phyloP scores from a whole-genome alignment of 2,113 vertebrate genomes.

The Syngnathoides biaculeatus region DNA sequence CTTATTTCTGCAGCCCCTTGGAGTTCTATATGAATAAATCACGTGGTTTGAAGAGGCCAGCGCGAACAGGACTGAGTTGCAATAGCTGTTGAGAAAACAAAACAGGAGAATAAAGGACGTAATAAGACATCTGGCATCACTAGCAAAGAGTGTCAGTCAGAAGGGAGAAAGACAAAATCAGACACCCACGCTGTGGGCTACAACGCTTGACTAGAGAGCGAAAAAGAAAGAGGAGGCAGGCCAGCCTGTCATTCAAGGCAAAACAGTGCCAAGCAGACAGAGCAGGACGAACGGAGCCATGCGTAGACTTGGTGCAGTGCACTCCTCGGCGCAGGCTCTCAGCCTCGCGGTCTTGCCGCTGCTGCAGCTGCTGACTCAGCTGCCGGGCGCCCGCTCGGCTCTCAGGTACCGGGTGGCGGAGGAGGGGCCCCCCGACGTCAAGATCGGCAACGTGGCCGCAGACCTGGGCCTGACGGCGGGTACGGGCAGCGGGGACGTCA shows the following conservation, averaged over 20 bases:
- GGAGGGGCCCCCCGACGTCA: constrained; percentile 90
- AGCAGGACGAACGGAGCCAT: constrained; percentile 57
- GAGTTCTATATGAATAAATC: constrained; percentile 28
- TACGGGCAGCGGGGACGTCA: constrained; percentile 87
- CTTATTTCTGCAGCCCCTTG: constrained; percentile 40
- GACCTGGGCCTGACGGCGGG: constrained; percentile 79
- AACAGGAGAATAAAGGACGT: not conserved
- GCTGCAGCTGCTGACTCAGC: constrained; percentile 85
- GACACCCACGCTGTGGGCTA: constrained; percentile 51
- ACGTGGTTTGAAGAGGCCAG: constrained; percentile 17
- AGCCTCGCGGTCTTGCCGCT: constrained; percentile 74
- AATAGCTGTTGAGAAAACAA: constrained; percentile 38
- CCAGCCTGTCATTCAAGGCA: not conserved
- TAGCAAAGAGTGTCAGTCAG: constrained; percentile 44
- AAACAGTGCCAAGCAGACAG: constrained; percentile 11
- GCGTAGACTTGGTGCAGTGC: constrained; percentile 74
- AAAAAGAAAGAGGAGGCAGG: constrained; percentile 21
- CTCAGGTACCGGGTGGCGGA: constrained; percentile 90
- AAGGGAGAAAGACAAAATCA: constrained; percentile 41
- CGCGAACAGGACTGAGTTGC: constrained; percentile 24
- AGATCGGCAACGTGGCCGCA: constrained; percentile 90
- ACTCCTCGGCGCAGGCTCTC: constrained; percentile 66
- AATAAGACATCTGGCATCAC: constrained; percentile 43
- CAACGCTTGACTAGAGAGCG: constrained; percentile 27
- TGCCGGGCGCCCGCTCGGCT: constrained; percentile 81